Conservation (phyloP, 2,113 vertebrate genomes). For the Xenus cinereus region DNA sequence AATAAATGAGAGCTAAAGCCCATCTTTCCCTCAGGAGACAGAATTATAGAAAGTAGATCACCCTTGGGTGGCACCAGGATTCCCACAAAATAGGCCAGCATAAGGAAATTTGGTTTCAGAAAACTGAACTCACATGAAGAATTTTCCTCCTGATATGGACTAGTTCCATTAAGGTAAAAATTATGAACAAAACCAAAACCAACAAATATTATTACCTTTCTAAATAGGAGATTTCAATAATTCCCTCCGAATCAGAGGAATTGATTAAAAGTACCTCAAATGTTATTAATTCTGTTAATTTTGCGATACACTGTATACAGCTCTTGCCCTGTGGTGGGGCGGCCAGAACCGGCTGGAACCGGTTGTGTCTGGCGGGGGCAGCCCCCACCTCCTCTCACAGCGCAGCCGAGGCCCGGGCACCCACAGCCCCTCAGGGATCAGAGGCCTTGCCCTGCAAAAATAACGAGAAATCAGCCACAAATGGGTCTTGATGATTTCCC, state of each 20-base stretch:
- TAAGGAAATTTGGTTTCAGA: neutral
- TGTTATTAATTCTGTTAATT: too few relatives aligned
- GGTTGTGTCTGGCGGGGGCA: fast-evolving
- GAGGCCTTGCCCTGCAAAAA: neutral
- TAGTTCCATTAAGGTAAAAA: neutral
- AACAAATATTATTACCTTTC: neutral
- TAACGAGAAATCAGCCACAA: neutral
- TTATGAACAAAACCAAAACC: neutral
- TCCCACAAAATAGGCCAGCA: neutral
- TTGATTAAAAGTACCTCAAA: neutral
- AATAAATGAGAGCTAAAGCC: neutral
- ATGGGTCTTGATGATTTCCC: neutral
- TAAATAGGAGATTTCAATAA: neutral
- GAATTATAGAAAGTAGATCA: neutral
- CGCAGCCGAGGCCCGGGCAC: fast-evolving
- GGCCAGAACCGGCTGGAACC: fast-evolving
- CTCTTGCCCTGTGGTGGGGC: neutral
- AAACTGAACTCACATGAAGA: neutral
- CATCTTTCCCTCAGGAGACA: neutral
- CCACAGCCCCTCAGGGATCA: fast-evolving
- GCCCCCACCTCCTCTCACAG: neutral
- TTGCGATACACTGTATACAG: fast-evolving
- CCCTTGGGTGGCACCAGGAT: neutral
- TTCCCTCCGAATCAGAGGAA: neutral
- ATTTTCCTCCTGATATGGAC: neutral